These are phyloP conservation scores for Cyprinodon tularosa DNA, from an alignment of 2,113 vertebrate species.

Conservation along the genomic window DNA sequence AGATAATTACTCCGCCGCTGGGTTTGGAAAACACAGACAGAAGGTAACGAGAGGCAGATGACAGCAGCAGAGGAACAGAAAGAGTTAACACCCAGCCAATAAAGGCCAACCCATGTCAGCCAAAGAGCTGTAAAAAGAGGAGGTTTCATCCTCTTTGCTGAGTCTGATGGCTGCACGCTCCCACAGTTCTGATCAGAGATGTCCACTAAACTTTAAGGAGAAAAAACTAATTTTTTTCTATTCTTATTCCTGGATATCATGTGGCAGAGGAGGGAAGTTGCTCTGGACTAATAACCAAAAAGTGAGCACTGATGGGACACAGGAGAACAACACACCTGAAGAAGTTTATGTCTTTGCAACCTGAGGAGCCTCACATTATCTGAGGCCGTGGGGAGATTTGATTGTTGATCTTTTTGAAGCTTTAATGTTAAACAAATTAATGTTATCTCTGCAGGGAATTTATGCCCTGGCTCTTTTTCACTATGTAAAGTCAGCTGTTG, in stretches of 20 bases:
- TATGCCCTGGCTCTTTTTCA: conserved; percentile 59
- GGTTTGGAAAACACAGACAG: background rate
- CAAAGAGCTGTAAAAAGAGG: conserved; percentile 32
- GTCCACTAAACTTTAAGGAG: conserved; percentile 17
- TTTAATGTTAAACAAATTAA: conserved; percentile 28
- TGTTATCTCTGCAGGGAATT: conserved; percentile 43
- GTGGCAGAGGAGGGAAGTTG: background rate
- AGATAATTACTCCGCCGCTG: background rate
- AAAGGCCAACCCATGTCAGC: conserved; percentile 41
- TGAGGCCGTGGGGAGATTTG: conserved; percentile 21
- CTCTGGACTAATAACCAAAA: background rate
- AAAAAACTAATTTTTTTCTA: background rate
- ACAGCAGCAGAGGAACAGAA: conserved; percentile 23
- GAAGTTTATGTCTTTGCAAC: conserved; percentile 17
- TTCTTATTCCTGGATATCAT: conserved; percentile 7
- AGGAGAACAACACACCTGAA: conserved; percentile 16
- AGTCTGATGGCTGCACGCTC: background rate
- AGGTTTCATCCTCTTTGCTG: conserved; percentile 20
- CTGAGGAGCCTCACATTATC: conserved; percentile 24
- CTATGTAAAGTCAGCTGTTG: conserved; percentile 48
- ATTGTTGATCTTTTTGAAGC: conserved; percentile 8
- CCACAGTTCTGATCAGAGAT: conserved; percentile 22
- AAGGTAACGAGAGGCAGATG: background rate
- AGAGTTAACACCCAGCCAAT: conserved; percentile 60
- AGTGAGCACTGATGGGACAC: conserved; percentile 24